Conservation (phyloP, 1,140 invertebrate genomes). For the Monomorium pharaonis region DNA sequence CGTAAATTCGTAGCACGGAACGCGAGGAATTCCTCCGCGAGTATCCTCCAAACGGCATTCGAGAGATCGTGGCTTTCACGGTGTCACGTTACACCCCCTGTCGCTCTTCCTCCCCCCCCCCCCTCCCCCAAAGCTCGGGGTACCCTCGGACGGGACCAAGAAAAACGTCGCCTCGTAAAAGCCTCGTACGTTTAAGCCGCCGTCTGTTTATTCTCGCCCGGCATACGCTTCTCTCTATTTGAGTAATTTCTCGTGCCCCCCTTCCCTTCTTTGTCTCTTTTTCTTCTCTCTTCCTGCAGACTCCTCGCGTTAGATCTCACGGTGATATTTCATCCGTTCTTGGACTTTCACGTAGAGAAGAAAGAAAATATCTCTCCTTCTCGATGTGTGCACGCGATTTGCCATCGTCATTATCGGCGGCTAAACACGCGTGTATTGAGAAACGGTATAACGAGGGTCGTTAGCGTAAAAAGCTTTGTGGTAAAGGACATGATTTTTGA, state of each 20-base stretch:
- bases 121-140: too few relatives aligned
- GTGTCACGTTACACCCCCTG: constrained; percentile 6
- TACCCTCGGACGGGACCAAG: neutral
- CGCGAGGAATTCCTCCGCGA: neutral
- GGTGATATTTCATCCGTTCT: constrained; percentile 25
- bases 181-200: constrained; percentile 7
- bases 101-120: neutral
- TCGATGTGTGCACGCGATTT: neutral
- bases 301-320: neutral
- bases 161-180: constrained; percentile 21
- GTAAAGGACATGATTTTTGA: neutral
- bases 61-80: constrained; percentile 11
- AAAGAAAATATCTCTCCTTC: neutral
- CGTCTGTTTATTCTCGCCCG: constrained; percentile 19
- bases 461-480: neutral
- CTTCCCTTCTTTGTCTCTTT: too few relatives aligned
- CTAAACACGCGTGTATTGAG: neutral
- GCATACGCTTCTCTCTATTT: neutral
- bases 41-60: neutral
- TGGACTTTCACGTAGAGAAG: neutral
- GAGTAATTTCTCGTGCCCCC: constrained; percentile 1
- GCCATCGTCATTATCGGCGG: neutral
- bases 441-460: neutral
- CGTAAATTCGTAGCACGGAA: constrained; percentile 12
- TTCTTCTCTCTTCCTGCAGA: neutral